Base-by-base conservation (phyloP, 2,797 vertebrate genomes). In the Microctenopoma stevenorrisi region DNA sequence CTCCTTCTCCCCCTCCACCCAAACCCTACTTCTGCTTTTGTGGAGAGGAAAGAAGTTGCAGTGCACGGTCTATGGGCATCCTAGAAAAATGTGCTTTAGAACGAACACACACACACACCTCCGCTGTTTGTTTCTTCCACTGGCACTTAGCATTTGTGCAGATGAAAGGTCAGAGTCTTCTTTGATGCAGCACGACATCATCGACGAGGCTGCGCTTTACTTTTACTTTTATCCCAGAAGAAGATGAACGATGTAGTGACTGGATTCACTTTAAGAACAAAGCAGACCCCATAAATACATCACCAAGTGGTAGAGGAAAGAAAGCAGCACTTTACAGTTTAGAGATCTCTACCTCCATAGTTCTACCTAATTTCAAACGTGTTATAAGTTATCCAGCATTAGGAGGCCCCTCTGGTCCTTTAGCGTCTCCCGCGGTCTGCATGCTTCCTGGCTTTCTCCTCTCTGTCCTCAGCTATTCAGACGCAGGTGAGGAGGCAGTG, bases 261-360 rank as follows among this genome's bases (percentile, higher is more conserved):
- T 53, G 44, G 64, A 70, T 68, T 56, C 43, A 22, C 38, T 66
- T 38, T 13, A 26, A 56, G 35, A 76, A 46, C 11, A 47, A 68
- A 35, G 66, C 64, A 66, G 26, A 63, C 28, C 5, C 37, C 26
- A 15, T 61, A 66, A 62, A 75, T 30, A 69, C 12, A 57, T 69
- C 38, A 40, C 12, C 64, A 74, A 59, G 52, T 56, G 51, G 50
- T 64, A 33, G 70, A 72, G 42, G 49, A 66, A 74, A 61, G 40
- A 84, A 87, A 90, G 86, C 88, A 87, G 87, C 88, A 86, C 76
- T 78, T 80, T 55, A 56, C 33, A 81, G 77, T 81, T 80, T 66
- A 16, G 44, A 49, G 53, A 76, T 68, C 47, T 63, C 42, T 58
- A 58, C 33, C 59, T 76, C 61, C 28, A 26, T 26, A 54, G 44